Base-by-base conservation (phyloP, 2,888 invertebrate genomes). In the Vanessa cardui region DNA sequence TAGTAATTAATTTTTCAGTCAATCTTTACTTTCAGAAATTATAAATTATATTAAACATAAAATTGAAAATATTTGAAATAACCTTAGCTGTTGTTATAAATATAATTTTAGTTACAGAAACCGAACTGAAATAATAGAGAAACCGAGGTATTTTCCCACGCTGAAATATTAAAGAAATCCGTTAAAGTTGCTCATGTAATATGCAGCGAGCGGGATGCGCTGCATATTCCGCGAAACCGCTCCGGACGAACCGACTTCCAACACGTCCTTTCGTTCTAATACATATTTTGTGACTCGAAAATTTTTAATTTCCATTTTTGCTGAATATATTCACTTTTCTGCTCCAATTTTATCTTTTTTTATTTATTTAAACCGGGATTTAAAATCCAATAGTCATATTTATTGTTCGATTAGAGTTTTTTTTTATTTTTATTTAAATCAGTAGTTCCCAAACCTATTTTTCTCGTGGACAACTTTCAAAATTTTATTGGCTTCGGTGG, bases 101-200 rank as follows among this genome's bases (percentile, higher is more conserved):
- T 45, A 59, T 46, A 50, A 58, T 33, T 52, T 33, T 20, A 68
- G 4, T 39, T 45, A 16, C 16, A 64, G 58, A 63, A 68, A 47
- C 62, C 66, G 66, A 69, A 65, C 63, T 61, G 63, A 20, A 70
- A 67, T 56, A 56, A 56, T 39, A 56, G 39, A 16, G 56, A 68
- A 73, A 71, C 62, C 67, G 58, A 67, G 73, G 73, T 72, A 82
- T 83, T 85, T 87, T 88, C 81, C 81, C 82, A 82, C 79, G 81
- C 78, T 85, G 80, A 87, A 89, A 88, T 90, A 88, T 89, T 87
- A 85, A 89, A 86, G 86, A 85, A 86, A 88, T 87, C 83, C 85
- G 83, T 79, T 83, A 83, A 87, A 89, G 82, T 89, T 89, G 82
- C 88, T 90, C 89, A 90, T 90, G 88, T 87, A 89, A 89, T 88